Conservation (phyloP, 2,888 invertebrate genomes). For the Cordylochernes scorpioides region DNA sequence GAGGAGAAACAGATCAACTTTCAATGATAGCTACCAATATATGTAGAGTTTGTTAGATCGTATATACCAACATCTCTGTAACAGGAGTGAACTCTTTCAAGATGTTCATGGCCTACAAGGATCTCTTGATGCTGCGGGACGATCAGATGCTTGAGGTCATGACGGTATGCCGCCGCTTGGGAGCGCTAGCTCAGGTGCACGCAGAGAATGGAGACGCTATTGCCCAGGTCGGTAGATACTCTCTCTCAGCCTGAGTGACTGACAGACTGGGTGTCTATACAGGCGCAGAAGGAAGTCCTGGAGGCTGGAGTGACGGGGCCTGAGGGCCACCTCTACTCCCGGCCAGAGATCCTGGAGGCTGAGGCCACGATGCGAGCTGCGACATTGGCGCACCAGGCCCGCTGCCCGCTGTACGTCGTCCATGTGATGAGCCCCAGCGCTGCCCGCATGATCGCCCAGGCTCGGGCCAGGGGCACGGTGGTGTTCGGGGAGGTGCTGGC, state of each 20-base stretch:
- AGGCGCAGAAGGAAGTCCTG: slow-evolving; percentile 61
- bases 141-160: slow-evolving; percentile 59
- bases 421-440: slow-evolving; percentile 88
- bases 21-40: too few relatives aligned
- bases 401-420: slow-evolving; percentile 55
- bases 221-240: too few relatives aligned
- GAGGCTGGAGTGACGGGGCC: slow-evolving; percentile 71
- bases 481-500: slow-evolving; percentile 82
- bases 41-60: too few relatives aligned
- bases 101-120: slow-evolving; percentile 91
- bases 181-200: slow-evolving; percentile 73
- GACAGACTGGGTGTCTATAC: too few relatives aligned
- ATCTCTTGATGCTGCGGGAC: slow-evolving; percentile 64
- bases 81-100: slow-evolving; percentile 92
- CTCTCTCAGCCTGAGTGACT: too few relatives aligned
- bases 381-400: slow-evolving; percentile 68
- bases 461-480: slow-evolving; percentile 24
- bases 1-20: too few relatives aligned
- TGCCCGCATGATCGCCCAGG: slow-evolving; percentile 41
- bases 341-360: slow-evolving; percentile 84
- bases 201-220: slow-evolving; percentile 92
- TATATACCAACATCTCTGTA: too few relatives aligned
- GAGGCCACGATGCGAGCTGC: slow-evolving; percentile 89
- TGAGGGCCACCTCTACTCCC: slow-evolving; percentile 72
- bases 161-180: slow-evolving; percentile 50